A percentile compares a stretch with the other conserved stretches of the same genome.
Evolutionary conservation across 2,888 invertebrate species (phyloP).

Genomic region (Standfussiana lucernea): DNA sequence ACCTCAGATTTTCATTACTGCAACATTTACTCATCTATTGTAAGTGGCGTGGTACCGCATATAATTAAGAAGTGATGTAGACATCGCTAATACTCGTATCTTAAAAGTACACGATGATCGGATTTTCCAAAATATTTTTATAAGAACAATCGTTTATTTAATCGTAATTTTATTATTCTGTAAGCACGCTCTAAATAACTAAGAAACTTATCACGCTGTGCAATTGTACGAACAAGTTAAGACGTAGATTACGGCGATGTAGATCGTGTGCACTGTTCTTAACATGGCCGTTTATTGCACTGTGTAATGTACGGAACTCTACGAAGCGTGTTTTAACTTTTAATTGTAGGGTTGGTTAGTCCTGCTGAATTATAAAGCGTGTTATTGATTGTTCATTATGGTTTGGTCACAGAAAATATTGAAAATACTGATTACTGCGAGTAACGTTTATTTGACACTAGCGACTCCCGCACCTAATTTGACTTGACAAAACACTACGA

Average conservation of each 20-base stretch:
- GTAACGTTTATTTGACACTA: not conserved
- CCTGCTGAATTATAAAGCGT: not conserved
- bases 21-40: not conserved
- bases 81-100: not conserved
- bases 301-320: slow-evolving; percentile 25
- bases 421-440: not conserved
- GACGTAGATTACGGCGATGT: slow-evolving; percentile 39
- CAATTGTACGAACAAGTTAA: slow-evolving; percentile 26
- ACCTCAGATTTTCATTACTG: not conserved
- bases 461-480: not conserved
- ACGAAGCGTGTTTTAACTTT: slow-evolving; percentile 32
- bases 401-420: not conserved
- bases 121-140: not conserved
- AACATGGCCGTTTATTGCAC: slow-evolving; percentile 54
- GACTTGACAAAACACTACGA: not conserved
- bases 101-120: not conserved
- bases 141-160: not conserved
- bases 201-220: slow-evolving; percentile 41
- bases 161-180: not conserved
- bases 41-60: not conserved
- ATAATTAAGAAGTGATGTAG: too few relatives aligned
- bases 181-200: slow-evolving; percentile 22
- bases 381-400: not conserved
- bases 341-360: slow-evolving; percentile 27
- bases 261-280: slow-evolving; percentile 31